Percentiles rank a stretch among this genome's conserved stretches.
Evolutionary conservation across 2,888 invertebrate genomes (phyloP).

Genomic region (Ochropleura leucogaster): DNA sequence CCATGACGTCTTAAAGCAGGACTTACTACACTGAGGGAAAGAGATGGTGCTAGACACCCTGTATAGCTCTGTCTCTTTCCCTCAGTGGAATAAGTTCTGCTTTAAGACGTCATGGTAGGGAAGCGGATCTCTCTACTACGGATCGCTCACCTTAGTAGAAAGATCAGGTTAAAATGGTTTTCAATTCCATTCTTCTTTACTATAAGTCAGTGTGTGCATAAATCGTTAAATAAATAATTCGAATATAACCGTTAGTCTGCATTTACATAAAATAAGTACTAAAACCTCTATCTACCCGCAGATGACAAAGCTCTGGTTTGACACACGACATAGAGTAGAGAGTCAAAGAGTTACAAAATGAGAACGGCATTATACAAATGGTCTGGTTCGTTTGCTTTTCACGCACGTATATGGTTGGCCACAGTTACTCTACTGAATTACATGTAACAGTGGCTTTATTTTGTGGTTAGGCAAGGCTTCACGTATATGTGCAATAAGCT

Average conservation of each 20-base stretch:
- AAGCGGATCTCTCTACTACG: too few relatives aligned
- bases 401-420: not conserved
- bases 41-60: too few relatives aligned
- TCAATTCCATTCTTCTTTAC: too few relatives aligned
- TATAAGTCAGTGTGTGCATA: too few relatives aligned
- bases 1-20: too few relatives aligned
- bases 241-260: not conserved
- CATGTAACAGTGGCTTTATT: not conserved
- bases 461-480: not conserved
- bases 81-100: too few relatives aligned
- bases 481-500: not conserved
- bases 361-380: constrained; percentile 10
- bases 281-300: not conserved
- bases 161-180: too few relatives aligned
- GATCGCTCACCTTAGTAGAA: too few relatives aligned
- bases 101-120: too few relatives aligned
- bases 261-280: not conserved
- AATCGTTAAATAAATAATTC: too few relatives aligned
- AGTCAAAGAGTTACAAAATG: constrained; percentile 19
- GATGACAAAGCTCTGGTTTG: not conserved
- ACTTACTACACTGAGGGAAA: too few relatives aligned
- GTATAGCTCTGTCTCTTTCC: too few relatives aligned
- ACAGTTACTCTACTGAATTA: not conserved
- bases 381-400: not conserved
- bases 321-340: not conserved